A percentile compares a stretch with the other conserved stretches of the same genome.
These are phyloP conservation scores for Napeogenes sylphis DNA, from an alignment of 2,888 invertebrate species.

Conservation along the genomic window DNA sequence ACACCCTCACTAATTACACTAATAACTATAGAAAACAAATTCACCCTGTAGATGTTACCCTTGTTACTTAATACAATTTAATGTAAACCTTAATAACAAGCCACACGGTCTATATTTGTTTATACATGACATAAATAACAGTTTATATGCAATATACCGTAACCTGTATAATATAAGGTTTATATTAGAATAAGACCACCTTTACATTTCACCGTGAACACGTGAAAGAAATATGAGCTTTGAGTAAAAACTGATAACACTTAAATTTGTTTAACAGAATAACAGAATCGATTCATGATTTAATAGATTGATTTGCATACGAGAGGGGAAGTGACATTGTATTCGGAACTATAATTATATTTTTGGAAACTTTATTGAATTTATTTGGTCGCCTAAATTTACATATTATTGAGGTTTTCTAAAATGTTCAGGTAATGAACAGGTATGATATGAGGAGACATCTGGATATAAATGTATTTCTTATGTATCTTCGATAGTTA, in stretches of 20 bases:
- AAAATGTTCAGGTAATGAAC: no score
- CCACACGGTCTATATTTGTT: conserved; percentile 14
- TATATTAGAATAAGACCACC: conserved; percentile 1
- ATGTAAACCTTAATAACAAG: conserved; percentile 28
- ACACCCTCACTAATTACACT: conserved; percentile 59
- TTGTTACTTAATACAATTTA: conserved; percentile 22
- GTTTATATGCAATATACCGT: conserved; percentile 3
- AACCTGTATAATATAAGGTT: neutral
- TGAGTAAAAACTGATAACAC: neutral
- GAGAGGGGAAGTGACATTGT: conserved; percentile 24
- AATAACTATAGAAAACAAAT: conserved; percentile 58
- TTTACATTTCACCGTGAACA: conserved; percentile 1
- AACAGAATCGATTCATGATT: conserved; percentile 24
- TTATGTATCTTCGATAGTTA: no score
- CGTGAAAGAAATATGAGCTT: conserved; percentile 2
- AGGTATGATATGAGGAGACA: no score
- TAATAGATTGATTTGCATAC: conserved; percentile 58
- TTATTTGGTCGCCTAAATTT: neutral
- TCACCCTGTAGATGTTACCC: conserved; percentile 39
- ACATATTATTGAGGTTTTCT: neutral
- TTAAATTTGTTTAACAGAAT: conserved; percentile 24
- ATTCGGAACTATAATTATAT: conserved; percentile 2
- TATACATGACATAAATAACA: neutral
- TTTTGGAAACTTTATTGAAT: neutral
- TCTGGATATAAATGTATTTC: no score